These are phyloP conservation scores for Selenia dentaria DNA, from an alignment of 2,888 invertebrate species.

Conservation along the genomic window DNA sequence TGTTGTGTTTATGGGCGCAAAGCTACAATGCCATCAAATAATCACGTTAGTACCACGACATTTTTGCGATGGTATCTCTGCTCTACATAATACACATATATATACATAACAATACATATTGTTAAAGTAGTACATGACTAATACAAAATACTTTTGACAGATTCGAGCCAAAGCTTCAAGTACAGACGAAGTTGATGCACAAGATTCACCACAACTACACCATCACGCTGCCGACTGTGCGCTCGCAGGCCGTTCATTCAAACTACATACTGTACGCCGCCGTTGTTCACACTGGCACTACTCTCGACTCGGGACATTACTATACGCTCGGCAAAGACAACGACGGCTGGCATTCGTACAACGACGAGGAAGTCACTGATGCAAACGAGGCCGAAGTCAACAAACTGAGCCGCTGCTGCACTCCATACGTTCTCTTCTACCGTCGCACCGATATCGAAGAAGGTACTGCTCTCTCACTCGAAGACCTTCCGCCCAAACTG, in stretches of 20 bases:
- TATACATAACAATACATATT: too few relatives aligned
- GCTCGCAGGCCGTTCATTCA: slow-evolving; percentile 54
- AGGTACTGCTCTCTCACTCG: slow-evolving; percentile 51
- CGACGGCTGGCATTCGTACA: slow-evolving; percentile 91
- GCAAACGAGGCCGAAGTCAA: slow-evolving; percentile 86
- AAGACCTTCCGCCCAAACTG: slow-evolving; percentile 58
- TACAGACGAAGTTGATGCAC: slow-evolving; percentile 92
- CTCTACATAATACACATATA: too few relatives aligned
- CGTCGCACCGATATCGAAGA: slow-evolving; percentile 73
- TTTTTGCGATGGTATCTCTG: too few relatives aligned
- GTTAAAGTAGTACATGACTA: too few relatives aligned
- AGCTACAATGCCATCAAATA: too few relatives aligned
- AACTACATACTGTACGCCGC: slow-evolving; percentile 91
- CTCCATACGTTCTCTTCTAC: slow-evolving; percentile 94
- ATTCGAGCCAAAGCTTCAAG: slow-evolving; percentile 78
- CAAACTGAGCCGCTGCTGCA: slow-evolving; percentile 87
- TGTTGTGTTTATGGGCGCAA: too few relatives aligned
- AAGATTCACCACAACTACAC: slow-evolving; percentile 85
- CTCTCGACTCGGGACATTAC: slow-evolving; percentile 94
- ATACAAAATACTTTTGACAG: too few relatives aligned
- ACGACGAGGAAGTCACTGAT: slow-evolving; percentile 89
- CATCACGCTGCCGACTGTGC: slow-evolving; percentile 73
- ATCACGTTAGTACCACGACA: too few relatives aligned
- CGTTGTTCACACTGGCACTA: slow-evolving; percentile 93
- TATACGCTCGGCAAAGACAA: slow-evolving; percentile 91